Evolutionary conservation across 2,888 invertebrate species (phyloP), one percentile per base, ranked within the genome.

Genomic region (Lithophane socia): DNA sequence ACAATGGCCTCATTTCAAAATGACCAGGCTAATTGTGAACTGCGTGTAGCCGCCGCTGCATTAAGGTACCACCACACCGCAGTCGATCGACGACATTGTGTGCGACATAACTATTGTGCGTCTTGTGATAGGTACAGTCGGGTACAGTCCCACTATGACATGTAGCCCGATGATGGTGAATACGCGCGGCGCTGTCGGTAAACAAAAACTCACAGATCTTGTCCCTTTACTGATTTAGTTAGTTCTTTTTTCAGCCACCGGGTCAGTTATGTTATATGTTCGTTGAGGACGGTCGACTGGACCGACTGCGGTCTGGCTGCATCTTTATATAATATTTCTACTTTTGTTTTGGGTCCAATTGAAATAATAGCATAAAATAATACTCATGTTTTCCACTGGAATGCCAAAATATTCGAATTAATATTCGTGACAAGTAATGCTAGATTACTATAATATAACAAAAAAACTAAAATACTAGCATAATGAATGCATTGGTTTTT

Each of bases 171-270:
- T n/a, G 12, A 54, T 18, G 0, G 44, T 54, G 37, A 54, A 37
- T 10, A 16, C 10, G 18, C 9, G 47, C 2, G 18, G 47, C n/a
- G n/a, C 29, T 47, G 37, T 58, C 13, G n/a, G n/a, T 74, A 9
- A 73, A 37, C 29, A n/a, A 56, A 56, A 73, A 47, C n/a, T 73
- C 18, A 29, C 10, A 29, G n/a, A 47, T n/a, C 7, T 58, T 73
- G n/a, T n/a, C n/a, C 37, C 47, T 73, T 37, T 58, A 58, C 29
- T 47, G 16, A 47, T 58, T 29, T n/a, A 47, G 10, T 58, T 58
- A 37, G 37, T 74, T 75, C 47, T 47, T 47, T 13, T 37, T 13
- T 58, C 18, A 8, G 8, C 47, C 49, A 42, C 24, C 12, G 10
- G 16, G 16, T 24, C 10, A 47, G 18, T 0, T 37, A 60, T 1